Conservation (phyloP, 2,113 vertebrate species). For the Saguinus imperator region DNA sequence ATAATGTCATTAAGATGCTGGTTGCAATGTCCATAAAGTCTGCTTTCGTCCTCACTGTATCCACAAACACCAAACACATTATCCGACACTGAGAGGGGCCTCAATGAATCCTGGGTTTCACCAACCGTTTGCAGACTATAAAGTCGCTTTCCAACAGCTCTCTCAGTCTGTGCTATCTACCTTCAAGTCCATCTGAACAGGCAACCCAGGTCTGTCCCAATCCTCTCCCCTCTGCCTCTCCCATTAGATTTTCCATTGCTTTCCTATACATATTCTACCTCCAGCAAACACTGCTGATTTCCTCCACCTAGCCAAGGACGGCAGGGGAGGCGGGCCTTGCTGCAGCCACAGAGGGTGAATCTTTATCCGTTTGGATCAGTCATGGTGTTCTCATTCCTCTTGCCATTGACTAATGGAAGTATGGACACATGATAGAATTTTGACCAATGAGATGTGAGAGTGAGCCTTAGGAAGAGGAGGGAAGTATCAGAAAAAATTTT, state of each 20-base stretch:
- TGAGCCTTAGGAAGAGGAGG: not conserved
- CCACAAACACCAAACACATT: not conserved
- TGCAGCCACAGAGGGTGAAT: not conserved
- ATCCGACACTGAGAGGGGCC: not conserved
- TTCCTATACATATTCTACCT: not conserved
- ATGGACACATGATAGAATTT: not conserved
- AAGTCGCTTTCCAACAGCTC: not conserved
- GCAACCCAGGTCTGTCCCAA: not conserved
- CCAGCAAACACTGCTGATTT: not conserved
- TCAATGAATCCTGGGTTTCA: not conserved
- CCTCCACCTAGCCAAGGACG: not conserved
- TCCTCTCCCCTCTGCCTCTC: no score
- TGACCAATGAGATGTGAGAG: not conserved
- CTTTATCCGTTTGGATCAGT: not conserved
- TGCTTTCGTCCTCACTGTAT: not conserved
- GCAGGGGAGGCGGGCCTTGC: not conserved
- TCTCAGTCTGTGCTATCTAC: not conserved
- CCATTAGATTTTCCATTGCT: not conserved
- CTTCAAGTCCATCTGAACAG: not conserved
- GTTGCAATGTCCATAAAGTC: not conserved
- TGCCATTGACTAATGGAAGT: not conserved
- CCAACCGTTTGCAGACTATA: not conserved
- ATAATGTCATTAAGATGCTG: not conserved
- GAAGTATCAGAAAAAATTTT: not conserved
- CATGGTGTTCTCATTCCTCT: not conserved